Evolutionary conservation across 2,113 vertebrate genomes (phyloP).

Genomic region (Sylvicapra grimmia): DNA sequence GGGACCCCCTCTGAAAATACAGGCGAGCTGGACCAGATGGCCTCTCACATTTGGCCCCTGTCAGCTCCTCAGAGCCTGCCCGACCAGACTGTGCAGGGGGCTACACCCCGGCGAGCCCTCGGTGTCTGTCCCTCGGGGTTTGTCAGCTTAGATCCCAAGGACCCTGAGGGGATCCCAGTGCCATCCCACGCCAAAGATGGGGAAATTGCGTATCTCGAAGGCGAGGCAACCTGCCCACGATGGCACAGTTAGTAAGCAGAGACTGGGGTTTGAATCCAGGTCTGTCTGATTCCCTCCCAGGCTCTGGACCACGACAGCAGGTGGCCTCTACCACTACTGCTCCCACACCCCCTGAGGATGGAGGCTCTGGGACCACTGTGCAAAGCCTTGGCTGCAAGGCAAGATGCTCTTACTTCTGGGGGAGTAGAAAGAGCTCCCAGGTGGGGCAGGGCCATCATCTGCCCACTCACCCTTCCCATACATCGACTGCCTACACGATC

Average conservation of each 20-base stretch:
- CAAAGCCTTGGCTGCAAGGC: background rate
- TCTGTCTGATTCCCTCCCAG: background rate
- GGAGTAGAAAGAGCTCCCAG: background rate
- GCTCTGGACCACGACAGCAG: background rate
- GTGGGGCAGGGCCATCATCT: background rate
- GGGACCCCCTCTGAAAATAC: background rate
- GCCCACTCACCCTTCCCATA: background rate
- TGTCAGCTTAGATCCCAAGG: background rate
- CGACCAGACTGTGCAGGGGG: background rate
- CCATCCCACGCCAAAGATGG: background rate
- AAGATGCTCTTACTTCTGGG: background rate
- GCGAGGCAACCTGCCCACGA: background rate
- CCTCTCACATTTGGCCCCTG: background rate
- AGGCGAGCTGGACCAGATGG: background rate
- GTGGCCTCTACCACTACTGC: background rate
- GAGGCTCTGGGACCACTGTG: background rate
- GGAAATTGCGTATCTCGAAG: background rate
- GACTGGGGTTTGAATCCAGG: background rate
- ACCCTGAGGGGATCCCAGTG: background rate
- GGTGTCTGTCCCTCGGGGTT: background rate
- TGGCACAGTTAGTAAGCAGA: background rate
- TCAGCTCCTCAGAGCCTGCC: background rate
- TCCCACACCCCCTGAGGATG: background rate
- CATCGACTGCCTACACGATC: background rate
- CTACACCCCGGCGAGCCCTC: background rate